Evolutionary conservation across 2,113 vertebrate genomes (phyloP).

Genomic region (Lynx canadensis): DNA sequence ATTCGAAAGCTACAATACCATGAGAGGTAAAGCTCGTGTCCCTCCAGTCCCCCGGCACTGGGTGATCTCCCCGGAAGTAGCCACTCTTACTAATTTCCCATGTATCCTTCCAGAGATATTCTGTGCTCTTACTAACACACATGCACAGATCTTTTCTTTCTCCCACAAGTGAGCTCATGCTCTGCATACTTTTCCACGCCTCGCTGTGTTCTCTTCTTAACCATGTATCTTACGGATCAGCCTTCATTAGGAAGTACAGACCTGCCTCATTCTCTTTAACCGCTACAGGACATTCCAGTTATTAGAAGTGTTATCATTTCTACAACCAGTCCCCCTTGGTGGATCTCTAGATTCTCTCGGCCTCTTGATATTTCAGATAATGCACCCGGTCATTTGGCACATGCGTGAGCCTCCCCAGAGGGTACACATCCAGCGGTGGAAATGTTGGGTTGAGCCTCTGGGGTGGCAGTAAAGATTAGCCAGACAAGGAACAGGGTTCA

Average conservation of each 20-base stretch:
- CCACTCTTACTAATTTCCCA: background rate
- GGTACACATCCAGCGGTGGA: background rate
- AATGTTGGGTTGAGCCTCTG: background rate
- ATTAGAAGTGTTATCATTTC: background rate
- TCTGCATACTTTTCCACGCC: background rate
- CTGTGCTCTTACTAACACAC: background rate
- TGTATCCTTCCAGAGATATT: background rate
- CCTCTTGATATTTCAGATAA: background rate
- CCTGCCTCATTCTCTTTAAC: background rate
- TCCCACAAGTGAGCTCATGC: background rate
- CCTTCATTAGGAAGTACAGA: background rate
- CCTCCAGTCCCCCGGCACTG: rapidly evolving
- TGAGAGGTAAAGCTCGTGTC: background rate
- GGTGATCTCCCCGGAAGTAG: background rate
- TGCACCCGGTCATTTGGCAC: background rate
- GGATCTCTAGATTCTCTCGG: background rate
- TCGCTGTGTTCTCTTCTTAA: background rate
- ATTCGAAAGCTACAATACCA: background rate
- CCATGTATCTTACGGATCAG: background rate
- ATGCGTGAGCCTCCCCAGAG: background rate
- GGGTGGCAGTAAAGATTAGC: background rate
- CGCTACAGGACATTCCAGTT: background rate
- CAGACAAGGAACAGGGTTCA: background rate
- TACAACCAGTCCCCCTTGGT: background rate
- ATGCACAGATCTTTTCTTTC: background rate